Evolutionary conservation across 2,113 vertebrate genomes (phyloP), one percentile per base, ranked within the genome.

Genomic region (Mungos mungo): DNA sequence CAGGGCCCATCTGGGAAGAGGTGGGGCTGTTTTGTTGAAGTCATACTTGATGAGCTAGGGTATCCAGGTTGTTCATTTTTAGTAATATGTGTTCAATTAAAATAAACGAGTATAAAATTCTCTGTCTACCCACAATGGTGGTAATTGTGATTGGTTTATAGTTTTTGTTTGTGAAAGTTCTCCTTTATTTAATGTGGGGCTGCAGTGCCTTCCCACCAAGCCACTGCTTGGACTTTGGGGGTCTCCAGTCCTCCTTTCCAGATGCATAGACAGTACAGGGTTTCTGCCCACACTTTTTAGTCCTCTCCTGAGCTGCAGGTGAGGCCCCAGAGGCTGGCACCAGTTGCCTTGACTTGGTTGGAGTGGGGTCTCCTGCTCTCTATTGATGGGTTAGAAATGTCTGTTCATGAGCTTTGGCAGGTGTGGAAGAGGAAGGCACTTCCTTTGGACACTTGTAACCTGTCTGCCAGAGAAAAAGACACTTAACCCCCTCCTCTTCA

Each of bases 191-290:
- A 16, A 1, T 3, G 18, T 21, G 31, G 18, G 21, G 10, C 27
- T 23, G 10, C 16, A 41, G 10, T 11, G 0, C 3, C 76, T 72
- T 4, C 23, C 60, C 35, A 25, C 5, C 16, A 4, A 21, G 15
- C 18, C 12, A 1, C 19, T 21, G 2, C 35, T 18, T 2, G 16
- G 23, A 3, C 15, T 15, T 13, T 3, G 0, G 1, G 9, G 33
- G 54, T 3, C 13, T 27, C 21, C 16, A 33, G 4, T 1, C 65
- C 31, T 27, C n/a, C 33, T 0, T 27, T 79, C 45, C 19, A 0
- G 3, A 5, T 5, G 5, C 3, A 18, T 47, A 12, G 15, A 33
- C 14, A 68, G 23, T 27, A 9, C 12, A 15, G 15, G 54, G n/a
- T 54, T 14, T 0, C 7, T 50, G 7, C 12, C 5, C 2, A 7